A percentile compares a stretch with the other conserved stretches of the same genome.
Conservation (phyloP, 2,888 invertebrate species). For the Morpho achilles region DNA sequence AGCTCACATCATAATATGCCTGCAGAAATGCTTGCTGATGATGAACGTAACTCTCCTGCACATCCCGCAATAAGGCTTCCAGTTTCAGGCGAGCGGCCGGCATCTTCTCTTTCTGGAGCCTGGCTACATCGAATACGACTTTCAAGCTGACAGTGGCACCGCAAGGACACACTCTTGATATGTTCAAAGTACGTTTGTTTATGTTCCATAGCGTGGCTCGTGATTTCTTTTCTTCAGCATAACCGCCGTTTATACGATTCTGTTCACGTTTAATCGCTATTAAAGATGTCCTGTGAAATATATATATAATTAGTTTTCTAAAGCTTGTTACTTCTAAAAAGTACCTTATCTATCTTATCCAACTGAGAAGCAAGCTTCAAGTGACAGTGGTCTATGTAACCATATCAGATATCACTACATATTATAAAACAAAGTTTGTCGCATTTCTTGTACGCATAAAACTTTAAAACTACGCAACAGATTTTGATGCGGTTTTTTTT, state of each 20-base stretch:
- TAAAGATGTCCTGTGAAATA: constrained; percentile 50
- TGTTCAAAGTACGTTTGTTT: constrained; percentile 40
- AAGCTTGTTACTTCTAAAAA: too few relatives aligned
- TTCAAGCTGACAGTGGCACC: constrained; percentile 42
- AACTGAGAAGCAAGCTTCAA: too few relatives aligned
- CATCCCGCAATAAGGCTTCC: constrained; percentile 51
- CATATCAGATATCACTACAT: too few relatives aligned
- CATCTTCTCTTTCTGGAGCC: constrained; percentile 48
- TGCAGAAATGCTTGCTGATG: constrained; percentile 59
- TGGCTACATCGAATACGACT: constrained; percentile 52
- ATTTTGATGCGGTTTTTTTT: too few relatives aligned
- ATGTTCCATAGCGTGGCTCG: constrained; percentile 53
- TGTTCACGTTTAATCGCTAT: constrained; percentile 57
- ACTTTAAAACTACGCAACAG: too few relatives aligned
- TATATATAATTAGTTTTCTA: too few relatives aligned
- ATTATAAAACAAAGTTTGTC: too few relatives aligned
- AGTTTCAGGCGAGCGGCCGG: constrained; percentile 53
- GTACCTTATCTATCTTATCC: too few relatives aligned
- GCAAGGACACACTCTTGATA: constrained; percentile 48
- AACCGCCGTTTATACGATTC: constrained; percentile 41
- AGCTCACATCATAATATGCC: constrained; percentile 57
- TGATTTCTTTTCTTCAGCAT: constrained; percentile 50
- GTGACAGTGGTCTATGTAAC: too few relatives aligned
- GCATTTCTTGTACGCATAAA: too few relatives aligned
- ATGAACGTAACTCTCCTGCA: constrained; percentile 65